Base-by-base conservation (phyloP, 2,797 vertebrate species). In the Coracias cyanogaster region DNA sequence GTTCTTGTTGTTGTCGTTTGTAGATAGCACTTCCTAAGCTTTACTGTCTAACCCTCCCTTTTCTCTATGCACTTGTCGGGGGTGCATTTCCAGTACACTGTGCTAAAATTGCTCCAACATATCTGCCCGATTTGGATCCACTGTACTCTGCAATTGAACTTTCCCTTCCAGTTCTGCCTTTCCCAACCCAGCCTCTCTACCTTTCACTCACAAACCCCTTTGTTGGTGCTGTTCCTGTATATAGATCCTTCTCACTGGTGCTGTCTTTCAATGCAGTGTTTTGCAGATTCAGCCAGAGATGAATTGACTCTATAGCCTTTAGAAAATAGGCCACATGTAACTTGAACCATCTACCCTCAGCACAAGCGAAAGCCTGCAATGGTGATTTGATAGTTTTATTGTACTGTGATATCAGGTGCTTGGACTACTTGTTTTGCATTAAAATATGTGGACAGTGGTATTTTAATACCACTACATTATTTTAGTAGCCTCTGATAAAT, bases 21-120 rank as follows among this genome's bases (percentile, higher is more conserved):
- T 8, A 12, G 54, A 28, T 6, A 25, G 20, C 25, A 24, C 37
- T 69, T 52, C 45, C 54, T 22, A 18, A 70, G 28, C 21, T 71
- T 35, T 65, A 10, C 37, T 64, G 46, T 54, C 26, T 39, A 12
- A 28, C 31, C 18, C 21, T 60, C 26, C 55, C 31, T 65, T 73
- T 49, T 39, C 31, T 65, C 58, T 48, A 64, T 6, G 6, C 35
- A 3, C 16, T 55, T 19, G 6, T 2, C 35, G 25, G 43, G 35
- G 55, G 17, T 52, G 33, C 3, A 0, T 41, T 70, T 43, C 71
- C 35, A 17, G 5, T 4, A 26, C 0, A 0, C 46, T 31, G 6
- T n/a, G 37, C 58, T 69, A n/a, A 39, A 52, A 35, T 39, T 6
- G 5, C 41, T 49, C 24, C 7, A 43, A 20, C 9, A 4, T 19